Evolutionary conservation across 2,797 vertebrate species (phyloP), one percentile per base, ranked within the genome.

Genomic region (Novumbra hubbsi): DNA sequence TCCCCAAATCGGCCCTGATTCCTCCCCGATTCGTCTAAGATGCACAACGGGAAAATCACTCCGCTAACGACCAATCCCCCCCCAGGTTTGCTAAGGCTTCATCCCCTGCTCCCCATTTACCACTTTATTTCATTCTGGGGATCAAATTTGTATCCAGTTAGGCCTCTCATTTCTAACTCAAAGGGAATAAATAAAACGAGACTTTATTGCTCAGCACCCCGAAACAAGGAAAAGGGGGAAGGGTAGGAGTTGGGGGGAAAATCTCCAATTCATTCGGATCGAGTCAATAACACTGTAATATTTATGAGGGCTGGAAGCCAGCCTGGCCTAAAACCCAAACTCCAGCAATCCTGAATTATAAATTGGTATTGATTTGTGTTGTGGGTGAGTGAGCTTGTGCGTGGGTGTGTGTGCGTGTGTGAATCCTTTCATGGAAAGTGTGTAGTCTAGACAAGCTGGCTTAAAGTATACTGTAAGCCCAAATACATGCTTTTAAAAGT

Each of bases 221-320:
- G 76, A 83, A 84, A 88, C 71, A 81, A 85, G 85, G 41, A 77
- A 82, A 62, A 76, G 75, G 55, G 45, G n/a, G 49, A 34, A 34
- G 62, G 28, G 63, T 27, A 70, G 73, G 38, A 74, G 60, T 57
- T 66, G 73, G 17, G 38, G 63, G 66, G 1, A 88, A 91, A 91
- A 92, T 92, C 89, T 92, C 90, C 90, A 92, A 92, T 92, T 93
- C 91, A 93, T 92, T 92, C 91, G 91, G 88, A 92, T 91, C 88
- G 88, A 91, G 93, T 93, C 93, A 92, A 94, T 94, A 94, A 91
- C 89, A 90, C 91, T 94, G 92, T 92, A 93, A 93, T 94, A 94
- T 94, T 94, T 93, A 94, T 94, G 92, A 93, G 91, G 90, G 87
- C 91, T 93, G 90, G 91, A 92, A 92, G 92, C 89, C 84, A 86